phyloP scores from a whole-genome alignment of 2,888 invertebrate species.

The Nemoura dubitans region DNA sequence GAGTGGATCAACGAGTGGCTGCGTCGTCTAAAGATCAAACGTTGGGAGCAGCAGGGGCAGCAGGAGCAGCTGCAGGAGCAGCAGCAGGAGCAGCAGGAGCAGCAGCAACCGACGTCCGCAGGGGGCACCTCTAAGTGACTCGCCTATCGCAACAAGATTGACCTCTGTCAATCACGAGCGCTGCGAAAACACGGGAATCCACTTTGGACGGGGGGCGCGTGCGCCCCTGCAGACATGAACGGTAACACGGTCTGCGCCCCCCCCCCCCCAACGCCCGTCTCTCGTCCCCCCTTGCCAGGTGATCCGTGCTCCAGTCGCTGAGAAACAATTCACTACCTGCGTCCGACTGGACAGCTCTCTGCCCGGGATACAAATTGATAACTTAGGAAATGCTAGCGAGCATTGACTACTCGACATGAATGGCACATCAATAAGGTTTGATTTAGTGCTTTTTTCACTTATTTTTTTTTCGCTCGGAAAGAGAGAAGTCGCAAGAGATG shows the following conservation, averaged over 20 bases:
- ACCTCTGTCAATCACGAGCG: conserved; percentile 39
- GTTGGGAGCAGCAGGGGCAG: neutral
- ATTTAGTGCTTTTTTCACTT: conserved; percentile 13
- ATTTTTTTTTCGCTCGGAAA: neutral
- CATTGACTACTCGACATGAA: conserved; percentile 18
- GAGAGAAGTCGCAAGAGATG: conserved; percentile 8
- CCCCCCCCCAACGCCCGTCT: neutral
- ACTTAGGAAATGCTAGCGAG: neutral
- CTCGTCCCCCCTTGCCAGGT: neutral
- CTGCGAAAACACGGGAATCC: conserved; percentile 35
- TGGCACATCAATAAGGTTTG: conserved; percentile 23
- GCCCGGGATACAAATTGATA: conserved; percentile 31
- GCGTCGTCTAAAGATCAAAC: neutral
- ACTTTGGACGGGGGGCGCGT: conserved; percentile 30
- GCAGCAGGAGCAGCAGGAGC: neutral
- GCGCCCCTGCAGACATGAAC: neutral
- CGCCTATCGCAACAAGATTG: conserved; percentile 31
- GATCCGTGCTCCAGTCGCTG: neutral
- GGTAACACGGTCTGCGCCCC: neutral
- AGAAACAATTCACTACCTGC: neutral
- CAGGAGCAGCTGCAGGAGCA: neutral
- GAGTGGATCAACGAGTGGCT: conserved; percentile 10
- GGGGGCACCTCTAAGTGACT: conserved; percentile 26
- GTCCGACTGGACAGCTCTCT: neutral
- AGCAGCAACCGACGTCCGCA: neutral